phyloP scores from a whole-genome alignment of 2,113 vertebrate species.

The Narcine bancroftii region DNA sequence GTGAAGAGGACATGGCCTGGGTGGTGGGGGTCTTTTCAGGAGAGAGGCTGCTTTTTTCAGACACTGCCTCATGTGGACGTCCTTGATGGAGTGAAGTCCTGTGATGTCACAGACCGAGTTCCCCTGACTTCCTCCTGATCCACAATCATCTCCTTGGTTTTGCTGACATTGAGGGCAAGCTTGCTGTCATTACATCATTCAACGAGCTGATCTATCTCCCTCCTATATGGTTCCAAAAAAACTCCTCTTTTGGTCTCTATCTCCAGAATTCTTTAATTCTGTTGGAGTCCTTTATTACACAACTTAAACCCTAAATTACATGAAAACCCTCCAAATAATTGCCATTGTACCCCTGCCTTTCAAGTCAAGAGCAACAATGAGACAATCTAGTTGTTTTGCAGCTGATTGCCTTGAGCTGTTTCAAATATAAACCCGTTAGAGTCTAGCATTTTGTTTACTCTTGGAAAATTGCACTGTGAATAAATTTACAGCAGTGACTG shows the following conservation, averaged over 20 bases:
- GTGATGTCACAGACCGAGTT: too few species aligned
- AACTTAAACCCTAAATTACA: not conserved
- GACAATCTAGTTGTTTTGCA: not conserved
- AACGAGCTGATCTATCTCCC: too few species aligned
- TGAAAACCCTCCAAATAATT: not conserved
- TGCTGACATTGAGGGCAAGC: too few species aligned
- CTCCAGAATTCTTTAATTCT: not conserved
- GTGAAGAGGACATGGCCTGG: too few species aligned
- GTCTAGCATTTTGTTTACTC: not conserved
- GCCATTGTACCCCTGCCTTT: not conserved
- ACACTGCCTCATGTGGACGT: too few species aligned
- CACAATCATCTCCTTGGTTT: too few species aligned
- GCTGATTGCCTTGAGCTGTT: not conserved
- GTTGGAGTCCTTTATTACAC: not conserved
- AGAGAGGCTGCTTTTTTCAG: too few species aligned
- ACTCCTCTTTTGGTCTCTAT: not conserved
- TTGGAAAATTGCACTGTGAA: slow-evolving; percentile 10
- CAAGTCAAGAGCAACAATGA: not conserved
- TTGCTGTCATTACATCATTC: too few species aligned
- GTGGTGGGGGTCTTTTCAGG: too few species aligned
- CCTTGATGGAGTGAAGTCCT: too few species aligned
- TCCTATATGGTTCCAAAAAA: too few species aligned
- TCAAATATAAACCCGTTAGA: not conserved
- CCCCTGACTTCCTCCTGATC: too few species aligned
- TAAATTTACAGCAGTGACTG: slow-evolving; percentile 21